Evolutionary conservation across 1,140 invertebrate genomes (phyloP).

Genomic region (Drosophila mojavensis): DNA sequence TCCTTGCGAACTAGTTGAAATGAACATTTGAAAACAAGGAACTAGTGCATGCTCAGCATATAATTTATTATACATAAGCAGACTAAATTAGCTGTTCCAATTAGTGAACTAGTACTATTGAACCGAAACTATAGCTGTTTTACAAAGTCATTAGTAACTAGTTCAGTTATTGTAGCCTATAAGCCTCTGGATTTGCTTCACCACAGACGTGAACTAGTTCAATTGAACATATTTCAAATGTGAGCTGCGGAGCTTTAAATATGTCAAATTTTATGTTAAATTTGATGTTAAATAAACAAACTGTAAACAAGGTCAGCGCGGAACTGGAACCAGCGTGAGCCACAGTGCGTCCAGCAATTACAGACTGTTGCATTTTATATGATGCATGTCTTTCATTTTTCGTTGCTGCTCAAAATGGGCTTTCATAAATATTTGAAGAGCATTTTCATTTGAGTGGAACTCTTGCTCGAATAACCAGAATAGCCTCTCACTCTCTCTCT

Average conservation of each 20-base stretch:
- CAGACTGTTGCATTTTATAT: conserved; percentile 50
- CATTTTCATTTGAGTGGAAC: conserved; percentile 65
- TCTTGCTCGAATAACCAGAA: conserved; percentile 43
- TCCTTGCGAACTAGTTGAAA: not conserved
- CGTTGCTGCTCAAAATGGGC: conserved; percentile 54
- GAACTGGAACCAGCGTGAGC: conserved; percentile 16
- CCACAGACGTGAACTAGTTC: not conserved
- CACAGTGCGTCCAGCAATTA: conserved; percentile 35
- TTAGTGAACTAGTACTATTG: not conserved
- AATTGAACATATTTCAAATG: not conserved
- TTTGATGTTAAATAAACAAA: too few relatives aligned
- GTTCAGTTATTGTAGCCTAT: too few relatives aligned
- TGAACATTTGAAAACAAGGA: not conserved
- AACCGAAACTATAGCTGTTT: not conserved
- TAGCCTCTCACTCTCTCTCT: not conserved
- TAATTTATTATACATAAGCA: too few relatives aligned
- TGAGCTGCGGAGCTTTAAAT: not conserved
- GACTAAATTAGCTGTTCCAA: too few relatives aligned
- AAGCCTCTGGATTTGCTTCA: too few relatives aligned
- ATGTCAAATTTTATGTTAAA: too few relatives aligned
- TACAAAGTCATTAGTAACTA: not conserved
- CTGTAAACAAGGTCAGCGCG: not conserved
- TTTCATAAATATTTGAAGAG: conserved; percentile 74
- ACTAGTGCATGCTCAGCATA: too few relatives aligned
- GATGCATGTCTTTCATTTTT: conserved; percentile 24